phyloP scores from a whole-genome alignment of 2,797 vertebrate genomes.

The Lagorchestes hirsutus region DNA sequence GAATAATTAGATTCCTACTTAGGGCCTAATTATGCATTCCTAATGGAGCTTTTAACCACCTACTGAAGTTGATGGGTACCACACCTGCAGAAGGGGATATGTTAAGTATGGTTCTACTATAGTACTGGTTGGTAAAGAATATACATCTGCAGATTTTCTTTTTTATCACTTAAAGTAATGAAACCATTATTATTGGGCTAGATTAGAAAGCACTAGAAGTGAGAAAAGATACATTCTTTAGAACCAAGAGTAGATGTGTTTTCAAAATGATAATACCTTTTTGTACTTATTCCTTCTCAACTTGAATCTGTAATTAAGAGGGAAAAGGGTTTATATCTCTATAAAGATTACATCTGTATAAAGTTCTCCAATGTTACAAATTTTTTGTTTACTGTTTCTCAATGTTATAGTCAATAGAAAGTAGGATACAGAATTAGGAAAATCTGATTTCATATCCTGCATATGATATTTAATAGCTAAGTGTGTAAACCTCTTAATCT shows the following conservation, averaged over 20 bases:
- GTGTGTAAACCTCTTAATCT: neutral
- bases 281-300: neutral
- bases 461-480: neutral
- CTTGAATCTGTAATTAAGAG: neutral
- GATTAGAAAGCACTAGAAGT: neutral
- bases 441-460: neutral
- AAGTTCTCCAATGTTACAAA: neutral
- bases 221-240: neutral
- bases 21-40: conserved; percentile 45
- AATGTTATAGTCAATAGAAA: neutral
- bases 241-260: neutral
- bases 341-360: neutral
- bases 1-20: neutral
- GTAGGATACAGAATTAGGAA: neutral
- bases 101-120: neutral
- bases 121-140: neutral
- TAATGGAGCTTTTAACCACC: conserved; percentile 34
- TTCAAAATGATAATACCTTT: neutral
- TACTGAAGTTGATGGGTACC: neutral
- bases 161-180: neutral
- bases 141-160: conserved; percentile 5
- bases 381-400: neutral
- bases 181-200: neutral
- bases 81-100: conserved; percentile 12
- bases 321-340: neutral